Evolutionary conservation across 2,113 vertebrate genomes (phyloP).

Genomic region (Nicator chloris): DNA sequence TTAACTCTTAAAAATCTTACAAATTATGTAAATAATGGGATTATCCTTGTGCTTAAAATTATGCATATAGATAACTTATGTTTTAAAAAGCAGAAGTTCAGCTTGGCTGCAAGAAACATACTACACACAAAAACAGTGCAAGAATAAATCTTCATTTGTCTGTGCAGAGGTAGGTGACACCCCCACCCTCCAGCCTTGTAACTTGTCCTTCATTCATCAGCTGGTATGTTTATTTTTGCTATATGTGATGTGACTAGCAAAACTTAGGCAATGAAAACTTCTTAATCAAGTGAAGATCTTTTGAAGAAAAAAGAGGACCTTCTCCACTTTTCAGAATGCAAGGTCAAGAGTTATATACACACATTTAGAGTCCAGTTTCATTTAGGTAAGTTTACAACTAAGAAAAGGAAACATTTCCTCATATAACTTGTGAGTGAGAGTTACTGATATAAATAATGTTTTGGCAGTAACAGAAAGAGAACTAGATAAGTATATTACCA

Average conservation of each 20-base stretch:
- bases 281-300: conserved; percentile 41
- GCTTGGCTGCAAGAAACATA: background rate
- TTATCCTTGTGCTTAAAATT: background rate
- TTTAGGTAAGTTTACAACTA: conserved; percentile 6
- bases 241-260: background rate
- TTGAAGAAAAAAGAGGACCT: background rate
- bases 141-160: conserved; percentile 12
- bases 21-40: background rate
- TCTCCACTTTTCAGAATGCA: conserved; percentile 4
- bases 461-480: conserved; percentile 1
- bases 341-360: conserved; percentile 49
- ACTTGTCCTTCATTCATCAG: conserved; percentile 27
- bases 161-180: background rate
- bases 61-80: rapidly evolving
- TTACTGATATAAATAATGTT: background rate
- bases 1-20: background rate
- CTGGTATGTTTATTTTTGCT: conserved; percentile 45
- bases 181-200: background rate
- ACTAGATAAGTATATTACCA: background rate
- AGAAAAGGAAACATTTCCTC: conserved; percentile 34
- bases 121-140: background rate
- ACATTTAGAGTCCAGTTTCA: background rate
- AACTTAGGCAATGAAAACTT: conserved; percentile 43
- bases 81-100: background rate
- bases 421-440: background rate